Evolutionary conservation across 2,113 vertebrate species (phyloP).

Genomic region (Scomber colias): DNA sequence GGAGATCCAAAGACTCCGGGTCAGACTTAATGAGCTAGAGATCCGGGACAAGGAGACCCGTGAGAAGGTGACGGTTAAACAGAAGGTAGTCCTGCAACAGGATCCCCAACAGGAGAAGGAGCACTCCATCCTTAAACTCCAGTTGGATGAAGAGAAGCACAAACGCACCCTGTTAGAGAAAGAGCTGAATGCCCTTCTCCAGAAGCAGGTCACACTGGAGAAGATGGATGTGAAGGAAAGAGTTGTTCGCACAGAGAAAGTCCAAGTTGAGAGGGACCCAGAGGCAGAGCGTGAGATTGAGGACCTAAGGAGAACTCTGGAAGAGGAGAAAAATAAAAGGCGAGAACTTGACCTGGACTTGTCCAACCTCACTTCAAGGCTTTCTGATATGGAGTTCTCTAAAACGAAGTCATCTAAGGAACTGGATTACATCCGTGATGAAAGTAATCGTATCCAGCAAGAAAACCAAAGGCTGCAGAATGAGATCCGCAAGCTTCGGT

Average conservation of each 20-base stretch:
- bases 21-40: constrained; percentile 89
- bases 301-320: constrained; percentile 88
- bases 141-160: constrained; percentile 94
- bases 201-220: constrained; percentile 89
- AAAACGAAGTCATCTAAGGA: constrained; percentile 97
- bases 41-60: constrained; percentile 88
- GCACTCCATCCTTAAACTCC: constrained; percentile 90
- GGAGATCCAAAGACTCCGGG: constrained; percentile 92
- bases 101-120: constrained; percentile 97
- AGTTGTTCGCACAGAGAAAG: constrained; percentile 93
- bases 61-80: constrained; percentile 94
- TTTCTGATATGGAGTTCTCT: constrained; percentile 93
- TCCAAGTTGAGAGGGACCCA: constrained; percentile 94
- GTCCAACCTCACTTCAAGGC: constrained; percentile 82
- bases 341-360: constrained; percentile 90
- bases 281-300: constrained; percentile 93
- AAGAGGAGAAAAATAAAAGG: constrained; percentile 90
- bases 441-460: constrained; percentile 92
- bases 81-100: constrained; percentile 96
- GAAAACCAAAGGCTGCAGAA: constrained; percentile 93
- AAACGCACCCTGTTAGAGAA: constrained; percentile 91
- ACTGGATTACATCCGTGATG: constrained; percentile 93
- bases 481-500: constrained; percentile 90
- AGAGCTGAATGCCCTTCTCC: constrained; percentile 87
- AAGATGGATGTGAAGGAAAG: constrained; percentile 93